A percentile compares a stretch with the other conserved stretches of the same genome.
These are phyloP conservation scores for Urocyon cinereoargenteus DNA, from an alignment of 2,797 vertebrate species.

Conservation along the genomic window DNA sequence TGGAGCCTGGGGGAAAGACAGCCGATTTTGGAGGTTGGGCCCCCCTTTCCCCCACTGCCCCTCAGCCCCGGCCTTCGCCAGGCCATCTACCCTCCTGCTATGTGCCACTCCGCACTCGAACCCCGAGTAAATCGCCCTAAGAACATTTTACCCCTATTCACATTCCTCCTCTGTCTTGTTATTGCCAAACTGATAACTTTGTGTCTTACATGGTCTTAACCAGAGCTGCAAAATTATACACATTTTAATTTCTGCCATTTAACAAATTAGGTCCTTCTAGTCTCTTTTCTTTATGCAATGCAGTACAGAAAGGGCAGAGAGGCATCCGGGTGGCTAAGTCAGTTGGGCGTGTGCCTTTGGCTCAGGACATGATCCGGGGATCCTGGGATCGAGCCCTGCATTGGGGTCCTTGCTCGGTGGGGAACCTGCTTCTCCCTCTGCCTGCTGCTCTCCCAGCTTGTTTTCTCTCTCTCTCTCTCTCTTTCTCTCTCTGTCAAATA, in stretches of 20 bases:
- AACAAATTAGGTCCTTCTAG: not conserved
- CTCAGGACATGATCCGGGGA: too few species aligned
- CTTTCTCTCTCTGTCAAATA: too few species aligned
- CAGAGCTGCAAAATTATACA: not conserved
- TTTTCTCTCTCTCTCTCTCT: too few species aligned
- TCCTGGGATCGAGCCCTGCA: too few species aligned
- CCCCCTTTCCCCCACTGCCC: not conserved
- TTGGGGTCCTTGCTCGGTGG: too few species aligned
- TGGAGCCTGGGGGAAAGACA: slow-evolving; percentile 93
- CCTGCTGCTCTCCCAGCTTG: too few species aligned
- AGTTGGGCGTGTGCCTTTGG: too few species aligned
- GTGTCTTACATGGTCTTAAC: not conserved
- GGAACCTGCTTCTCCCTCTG: too few species aligned
- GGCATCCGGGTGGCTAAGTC: too few species aligned
- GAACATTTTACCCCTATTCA: not conserved
- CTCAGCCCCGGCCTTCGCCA: too few species aligned
- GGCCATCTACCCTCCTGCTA: too few species aligned
- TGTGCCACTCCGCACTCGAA: not conserved
- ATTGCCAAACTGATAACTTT: slow-evolving; percentile 17
- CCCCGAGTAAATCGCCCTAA: not conserved
- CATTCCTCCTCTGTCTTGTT: not conserved
- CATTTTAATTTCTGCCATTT: not conserved
- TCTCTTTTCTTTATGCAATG: not conserved
- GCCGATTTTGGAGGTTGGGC: slow-evolving; percentile 14
- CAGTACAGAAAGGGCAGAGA: not conserved